A percentile compares a stretch with the other conserved stretches of the same genome.
phyloP scores from a whole-genome alignment of 2,113 vertebrate genomes.

The Peromyscus californicus region DNA sequence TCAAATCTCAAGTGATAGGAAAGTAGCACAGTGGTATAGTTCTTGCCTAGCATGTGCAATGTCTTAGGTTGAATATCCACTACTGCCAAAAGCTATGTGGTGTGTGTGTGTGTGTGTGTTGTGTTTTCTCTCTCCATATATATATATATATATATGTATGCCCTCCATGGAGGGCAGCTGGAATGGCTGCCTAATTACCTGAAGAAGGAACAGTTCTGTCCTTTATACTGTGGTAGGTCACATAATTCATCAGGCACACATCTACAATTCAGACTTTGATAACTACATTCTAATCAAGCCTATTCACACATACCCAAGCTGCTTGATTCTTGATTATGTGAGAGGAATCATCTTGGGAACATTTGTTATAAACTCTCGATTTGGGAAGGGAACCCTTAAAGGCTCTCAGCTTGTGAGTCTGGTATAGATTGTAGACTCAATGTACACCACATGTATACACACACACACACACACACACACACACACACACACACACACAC shows the following conservation, averaged over 20 bases:
- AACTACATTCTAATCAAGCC: neutral
- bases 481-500: no score
- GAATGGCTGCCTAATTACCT: neutral
- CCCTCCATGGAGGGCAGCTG: neutral
- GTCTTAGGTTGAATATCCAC: neutral
- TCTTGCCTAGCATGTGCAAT: neutral
- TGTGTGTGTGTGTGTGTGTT: no score
- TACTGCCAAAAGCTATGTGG: no score
- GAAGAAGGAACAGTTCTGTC: neutral
- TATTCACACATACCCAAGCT: no score
- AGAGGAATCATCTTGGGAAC: neutral
- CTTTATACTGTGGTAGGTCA: neutral
- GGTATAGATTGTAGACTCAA: neutral
- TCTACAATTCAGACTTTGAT: neutral
- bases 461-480: no score
- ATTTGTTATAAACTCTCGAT: neutral
- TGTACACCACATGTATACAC: neutral
- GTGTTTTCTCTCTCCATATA: neutral
- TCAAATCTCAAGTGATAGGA: no score
- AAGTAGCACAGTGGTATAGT: no score
- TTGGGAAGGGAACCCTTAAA: neutral
- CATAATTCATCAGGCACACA: neutral
- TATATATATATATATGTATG: neutral
- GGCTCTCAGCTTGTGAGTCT: neutral
- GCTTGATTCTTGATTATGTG: neutral